Evolutionary conservation across 2,888 invertebrate genomes (phyloP).

Genomic region (Sylvicola cinctus): DNA sequence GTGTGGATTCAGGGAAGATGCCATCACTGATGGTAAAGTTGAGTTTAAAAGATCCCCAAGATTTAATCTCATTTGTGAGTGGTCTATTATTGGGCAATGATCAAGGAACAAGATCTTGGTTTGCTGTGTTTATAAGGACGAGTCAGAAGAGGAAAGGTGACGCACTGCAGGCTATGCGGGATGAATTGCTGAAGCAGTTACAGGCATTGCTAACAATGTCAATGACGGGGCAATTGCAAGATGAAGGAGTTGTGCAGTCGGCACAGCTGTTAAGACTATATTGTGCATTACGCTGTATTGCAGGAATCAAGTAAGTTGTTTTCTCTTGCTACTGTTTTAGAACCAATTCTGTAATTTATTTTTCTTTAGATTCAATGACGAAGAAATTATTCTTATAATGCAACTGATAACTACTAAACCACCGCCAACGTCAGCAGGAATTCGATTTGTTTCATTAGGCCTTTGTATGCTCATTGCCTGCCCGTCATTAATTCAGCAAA

Average conservation of each 20-base stretch:
- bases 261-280: conserved; percentile 78
- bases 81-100: conserved; percentile 80
- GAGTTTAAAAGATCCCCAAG: conserved; percentile 46
- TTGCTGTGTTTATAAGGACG: conserved; percentile 73
- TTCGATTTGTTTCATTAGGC: conserved; percentile 78
- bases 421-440: conserved; percentile 76
- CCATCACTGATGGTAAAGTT: conserved; percentile 73
- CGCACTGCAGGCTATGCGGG: conserved; percentile 34
- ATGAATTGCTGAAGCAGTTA: conserved; percentile 53
- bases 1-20: conserved; percentile 74
- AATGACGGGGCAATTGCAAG: conserved; percentile 34
- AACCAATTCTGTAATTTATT: not conserved
- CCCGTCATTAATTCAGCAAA: conserved; percentile 57
- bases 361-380: conserved; percentile 54
- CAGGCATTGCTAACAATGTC: conserved; percentile 41
- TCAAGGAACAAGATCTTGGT: conserved; percentile 77
- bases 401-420: conserved; percentile 75
- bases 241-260: conserved; percentile 57
- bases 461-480: conserved; percentile 89
- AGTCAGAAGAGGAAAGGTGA: conserved; percentile 47
- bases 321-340: not conserved
- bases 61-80: conserved; percentile 60
- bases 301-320: conserved; percentile 56
- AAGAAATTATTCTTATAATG: conserved; percentile 68
- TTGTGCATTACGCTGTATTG: conserved; percentile 82